These are phyloP conservation scores for Pelvicachromis taeniatus DNA, from an alignment of 2,113 vertebrate genomes.

Conservation along the genomic window DNA sequence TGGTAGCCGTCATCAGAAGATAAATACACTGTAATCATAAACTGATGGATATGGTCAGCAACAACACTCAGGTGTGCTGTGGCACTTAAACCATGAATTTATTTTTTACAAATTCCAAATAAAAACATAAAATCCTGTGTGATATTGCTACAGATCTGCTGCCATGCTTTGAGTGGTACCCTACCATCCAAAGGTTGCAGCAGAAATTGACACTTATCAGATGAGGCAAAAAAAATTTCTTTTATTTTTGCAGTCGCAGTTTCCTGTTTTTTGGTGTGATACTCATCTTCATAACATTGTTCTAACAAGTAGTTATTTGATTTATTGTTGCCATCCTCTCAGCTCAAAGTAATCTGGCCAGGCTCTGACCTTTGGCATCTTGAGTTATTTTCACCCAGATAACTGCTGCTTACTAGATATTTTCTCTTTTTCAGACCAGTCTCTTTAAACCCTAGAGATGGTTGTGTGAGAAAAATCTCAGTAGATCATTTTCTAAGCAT, in stretches of 20 bases:
- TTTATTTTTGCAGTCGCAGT: neutral
- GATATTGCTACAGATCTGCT: neutral
- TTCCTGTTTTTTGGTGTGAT: neutral
- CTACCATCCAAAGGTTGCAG: neutral
- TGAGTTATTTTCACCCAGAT: neutral
- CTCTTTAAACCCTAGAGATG: neutral
- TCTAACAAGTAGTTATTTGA: neutral
- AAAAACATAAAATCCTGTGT: neutral
- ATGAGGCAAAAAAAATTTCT: no score
- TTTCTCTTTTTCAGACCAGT: neutral
- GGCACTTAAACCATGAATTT: rapidly evolving
- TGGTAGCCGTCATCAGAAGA: neutral
- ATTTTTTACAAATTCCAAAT: neutral
- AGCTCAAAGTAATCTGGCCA: neutral
- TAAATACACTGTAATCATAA: rapidly evolving
- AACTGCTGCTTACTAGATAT: neutral
- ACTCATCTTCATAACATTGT: neutral
- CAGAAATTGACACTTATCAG: neutral
- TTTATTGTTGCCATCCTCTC: neutral
- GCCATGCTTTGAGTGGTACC: neutral
- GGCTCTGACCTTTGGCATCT: neutral
- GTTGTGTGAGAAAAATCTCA: neutral
- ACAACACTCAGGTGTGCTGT: neutral
- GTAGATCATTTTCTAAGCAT: neutral
- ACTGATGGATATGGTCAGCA: neutral